Evolutionary conservation across 2,113 vertebrate species (phyloP).

Genomic region (Oryzias javanicus): DNA sequence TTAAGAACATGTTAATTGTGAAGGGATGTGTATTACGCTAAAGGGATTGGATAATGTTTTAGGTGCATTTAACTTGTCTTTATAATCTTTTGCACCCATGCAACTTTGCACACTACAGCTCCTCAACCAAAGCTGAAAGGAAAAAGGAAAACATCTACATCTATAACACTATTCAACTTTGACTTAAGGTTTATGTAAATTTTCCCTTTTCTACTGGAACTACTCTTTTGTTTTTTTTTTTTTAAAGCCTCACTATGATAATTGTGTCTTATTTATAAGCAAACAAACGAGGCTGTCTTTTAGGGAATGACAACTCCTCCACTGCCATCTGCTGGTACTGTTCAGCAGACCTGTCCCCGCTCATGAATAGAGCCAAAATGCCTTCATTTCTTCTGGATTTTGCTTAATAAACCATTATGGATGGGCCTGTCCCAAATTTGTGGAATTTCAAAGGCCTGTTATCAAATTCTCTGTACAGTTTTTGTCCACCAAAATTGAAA

Average conservation of each 20-base stretch:
- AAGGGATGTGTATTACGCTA: slow-evolving; percentile 1
- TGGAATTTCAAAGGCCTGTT: neutral
- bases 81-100: slow-evolving; percentile 47
- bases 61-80: slow-evolving; percentile 31
- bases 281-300: slow-evolving; percentile 29
- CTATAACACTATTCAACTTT: neutral
- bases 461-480: too few relatives aligned
- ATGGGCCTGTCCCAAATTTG: neutral
- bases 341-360: neutral
- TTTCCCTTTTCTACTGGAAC: slow-evolving; percentile 30
- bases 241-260: slow-evolving; percentile 15
- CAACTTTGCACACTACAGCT: slow-evolving; percentile 60
- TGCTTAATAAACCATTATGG: neutral
- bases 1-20: neutral
- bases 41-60: slow-evolving; percentile 1
- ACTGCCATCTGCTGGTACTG: slow-evolving; percentile 58
- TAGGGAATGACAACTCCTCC: slow-evolving; percentile 3
- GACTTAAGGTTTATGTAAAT: too few relatives aligned
- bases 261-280: neutral
- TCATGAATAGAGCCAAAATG: neutral
- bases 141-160: slow-evolving; percentile 1
- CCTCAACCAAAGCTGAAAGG: slow-evolving; percentile 14
- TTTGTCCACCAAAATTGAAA: too few relatives aligned
- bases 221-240: slow-evolving; percentile 20
- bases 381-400: neutral